Evolutionary conservation across 92 coral and sea anemone species (phyloP).

Genomic region (Plumapathes pennacea): DNA sequence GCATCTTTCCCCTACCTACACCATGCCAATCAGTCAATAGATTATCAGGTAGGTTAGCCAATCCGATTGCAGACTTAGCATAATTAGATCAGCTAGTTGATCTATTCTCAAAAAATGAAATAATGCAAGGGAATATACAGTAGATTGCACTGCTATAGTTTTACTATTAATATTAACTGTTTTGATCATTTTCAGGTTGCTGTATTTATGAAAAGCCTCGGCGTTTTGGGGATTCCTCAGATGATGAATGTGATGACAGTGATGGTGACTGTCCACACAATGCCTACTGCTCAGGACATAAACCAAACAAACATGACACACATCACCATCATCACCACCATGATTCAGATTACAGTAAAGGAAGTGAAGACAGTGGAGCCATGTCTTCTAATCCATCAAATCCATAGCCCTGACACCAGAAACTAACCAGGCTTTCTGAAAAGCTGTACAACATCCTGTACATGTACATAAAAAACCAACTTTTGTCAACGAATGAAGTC

Average conservation of each 20-base stretch:
- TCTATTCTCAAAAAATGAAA: too few species aligned
- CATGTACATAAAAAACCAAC: too few species aligned
- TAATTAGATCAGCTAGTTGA: too few species aligned
- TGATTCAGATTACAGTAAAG: slow-evolving; percentile 12
- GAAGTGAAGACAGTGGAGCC: slow-evolving; percentile 17
- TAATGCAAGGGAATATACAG: not conserved
- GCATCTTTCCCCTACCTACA: too few species aligned
- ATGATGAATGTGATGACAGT: slow-evolving; percentile 93
- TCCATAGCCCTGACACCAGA: too few species aligned
- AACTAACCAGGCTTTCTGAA: too few species aligned
- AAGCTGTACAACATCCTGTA: too few species aligned
- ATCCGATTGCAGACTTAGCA: too few species aligned
- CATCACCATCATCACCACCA: slow-evolving; percentile 41
- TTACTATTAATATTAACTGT: not conserved
- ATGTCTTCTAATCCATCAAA: not conserved
- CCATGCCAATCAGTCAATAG: too few species aligned
- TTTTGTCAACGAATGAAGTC: too few species aligned
- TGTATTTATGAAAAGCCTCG: slow-evolving; percentile 94
- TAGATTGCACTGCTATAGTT: not conserved
- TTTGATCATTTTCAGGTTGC: slow-evolving; percentile 59
- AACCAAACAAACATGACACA: slow-evolving; percentile 51
- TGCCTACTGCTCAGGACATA: slow-evolving; percentile 96
- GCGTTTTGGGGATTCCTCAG: slow-evolving; percentile 92
- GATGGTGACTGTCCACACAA: slow-evolving; percentile 79
- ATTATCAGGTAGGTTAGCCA: too few species aligned